phyloP scores from a whole-genome alignment of 1,140 invertebrate genomes.

The Venustaconcha ellipsiformis region DNA sequence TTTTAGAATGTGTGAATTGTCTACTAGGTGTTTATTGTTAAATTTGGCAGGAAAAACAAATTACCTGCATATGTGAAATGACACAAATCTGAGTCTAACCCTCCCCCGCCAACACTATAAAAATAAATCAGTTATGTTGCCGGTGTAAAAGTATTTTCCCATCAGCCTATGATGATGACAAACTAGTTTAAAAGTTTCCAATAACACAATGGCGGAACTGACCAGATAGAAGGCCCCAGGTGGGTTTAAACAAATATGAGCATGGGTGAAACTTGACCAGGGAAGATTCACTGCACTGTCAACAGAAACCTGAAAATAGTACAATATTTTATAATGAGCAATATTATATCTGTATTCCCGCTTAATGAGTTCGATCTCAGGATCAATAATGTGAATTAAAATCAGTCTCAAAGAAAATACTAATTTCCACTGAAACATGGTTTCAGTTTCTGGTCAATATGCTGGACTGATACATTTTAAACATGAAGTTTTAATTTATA shows the following conservation, averaged over 20 bases:
- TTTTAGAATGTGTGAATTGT: too few species aligned
- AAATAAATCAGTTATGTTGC: not conserved
- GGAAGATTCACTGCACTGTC: slow-evolving; percentile 64
- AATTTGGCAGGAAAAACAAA: too few species aligned
- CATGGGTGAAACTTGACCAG: slow-evolving; percentile 64
- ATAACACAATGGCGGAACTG: slow-evolving; percentile 8
- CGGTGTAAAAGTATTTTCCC: not conserved
- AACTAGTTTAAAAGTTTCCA: not conserved
- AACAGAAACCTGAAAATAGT: slow-evolving; percentile 50
- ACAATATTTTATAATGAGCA: not conserved
- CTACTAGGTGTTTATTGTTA: too few species aligned
- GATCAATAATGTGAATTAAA: not conserved
- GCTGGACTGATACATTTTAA: too few species aligned
- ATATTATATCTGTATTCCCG: not conserved
- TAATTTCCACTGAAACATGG: too few species aligned
- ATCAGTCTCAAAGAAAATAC: too few species aligned
- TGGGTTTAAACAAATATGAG: slow-evolving; percentile 63
- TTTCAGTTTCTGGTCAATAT: too few species aligned
- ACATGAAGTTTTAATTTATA: too few species aligned
- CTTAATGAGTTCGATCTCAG: not conserved
- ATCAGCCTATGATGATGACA: not conserved
- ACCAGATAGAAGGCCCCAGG: slow-evolving; percentile 66
- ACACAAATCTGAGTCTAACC: not conserved
- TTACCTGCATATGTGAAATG: too few species aligned
- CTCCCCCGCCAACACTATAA: not conserved